A percentile compares a stretch with the other conserved stretches of the same genome.
Conservation (phyloP, 2,797 vertebrate species). For the Monodelphis domestica region DNA sequence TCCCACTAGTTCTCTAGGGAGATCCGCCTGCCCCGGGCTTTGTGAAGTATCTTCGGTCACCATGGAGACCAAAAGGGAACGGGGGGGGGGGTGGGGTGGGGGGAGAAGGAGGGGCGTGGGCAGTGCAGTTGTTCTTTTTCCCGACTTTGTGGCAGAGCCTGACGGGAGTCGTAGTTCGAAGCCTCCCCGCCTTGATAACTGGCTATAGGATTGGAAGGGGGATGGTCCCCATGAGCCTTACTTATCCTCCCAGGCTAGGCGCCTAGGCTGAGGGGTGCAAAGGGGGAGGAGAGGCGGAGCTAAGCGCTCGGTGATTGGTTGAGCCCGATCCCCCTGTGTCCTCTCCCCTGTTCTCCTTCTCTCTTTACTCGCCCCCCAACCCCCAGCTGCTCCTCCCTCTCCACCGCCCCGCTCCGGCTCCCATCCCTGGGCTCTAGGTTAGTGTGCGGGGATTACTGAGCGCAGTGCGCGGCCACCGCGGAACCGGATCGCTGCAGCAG, state of each 20-base stretch:
- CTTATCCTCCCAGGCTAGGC: slow-evolving; percentile 66
- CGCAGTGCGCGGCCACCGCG: background rate
- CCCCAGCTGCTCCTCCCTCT: background rate
- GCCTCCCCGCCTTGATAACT: background rate
- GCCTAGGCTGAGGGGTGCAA: slow-evolving; percentile 54
- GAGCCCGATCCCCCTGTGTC: slow-evolving; percentile 49
- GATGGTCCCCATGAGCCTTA: slow-evolving; percentile 46
- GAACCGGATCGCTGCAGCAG: slow-evolving; percentile 52
- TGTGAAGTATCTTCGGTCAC: slow-evolving; percentile 65
- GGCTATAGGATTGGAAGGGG: background rate
- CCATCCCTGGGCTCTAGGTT: background rate
- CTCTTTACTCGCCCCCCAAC: background rate
- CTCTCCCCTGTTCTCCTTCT: slow-evolving; percentile 49
- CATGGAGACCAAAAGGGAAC: slow-evolving; percentile 68
- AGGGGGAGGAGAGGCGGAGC: slow-evolving; percentile 54
- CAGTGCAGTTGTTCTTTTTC: slow-evolving; percentile 53
- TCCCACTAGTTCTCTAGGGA: slow-evolving; percentile 36
- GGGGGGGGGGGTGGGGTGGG: background rate
- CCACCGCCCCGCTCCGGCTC: background rate
- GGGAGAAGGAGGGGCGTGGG: background rate
- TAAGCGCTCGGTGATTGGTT: slow-evolving; percentile 61
- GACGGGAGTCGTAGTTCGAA: slow-evolving; percentile 76
- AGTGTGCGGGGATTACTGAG: background rate
- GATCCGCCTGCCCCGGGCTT: slow-evolving; percentile 47
- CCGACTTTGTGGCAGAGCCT: slow-evolving; percentile 47